Evolutionary conservation across 1,140 invertebrate species (phyloP), one percentile per base, ranked within the genome.

Genomic region (Atta texana): DNA sequence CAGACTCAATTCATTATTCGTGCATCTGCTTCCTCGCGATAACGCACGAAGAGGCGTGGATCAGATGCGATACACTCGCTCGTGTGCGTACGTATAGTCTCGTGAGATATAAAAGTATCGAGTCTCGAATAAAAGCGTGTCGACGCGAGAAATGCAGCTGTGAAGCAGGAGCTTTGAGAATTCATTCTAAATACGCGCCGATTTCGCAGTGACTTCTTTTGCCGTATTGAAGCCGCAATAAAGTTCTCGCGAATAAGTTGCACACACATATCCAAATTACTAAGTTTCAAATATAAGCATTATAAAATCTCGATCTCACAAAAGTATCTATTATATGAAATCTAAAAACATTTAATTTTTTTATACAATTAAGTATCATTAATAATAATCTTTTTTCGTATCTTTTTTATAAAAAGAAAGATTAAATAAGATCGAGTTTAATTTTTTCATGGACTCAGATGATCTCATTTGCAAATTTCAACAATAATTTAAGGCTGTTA

Each of bases 131-230:
- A 72, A 89, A 78, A 74, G 53, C 34, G 14, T 14, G 18, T 12
- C 61, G 81, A 85, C 87, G 74, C 66, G 18, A 72, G 21, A 78
- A 39, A 34, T 51, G 71, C 80, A 82, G 24, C 14, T 59, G 64
- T 21, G 68, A 75, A 88, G 57, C 84, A 78, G 72, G 57, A 88
- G 85, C 88, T 88, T 88, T 75, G 61, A 68, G 34, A 88, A 69
- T 78, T 88, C 53, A n/a, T 80, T 49, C 31, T 5, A 55, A 84
- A 59, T 44, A 24, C 53, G 10, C 16, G 57, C 4, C 21, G 31
- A 78, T 68, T 49, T 51, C 7, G 34, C 59, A 28, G 24, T 12
- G 53, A 14, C 12, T 68, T 80, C 34, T 53, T 24, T 34, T 14
- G 18, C 3, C 18, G 12, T 12, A 66, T 51, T 66, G 24, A 78